Evolutionary conservation across 2,113 vertebrate genomes (phyloP).

Genomic region (Aix galericulata): DNA sequence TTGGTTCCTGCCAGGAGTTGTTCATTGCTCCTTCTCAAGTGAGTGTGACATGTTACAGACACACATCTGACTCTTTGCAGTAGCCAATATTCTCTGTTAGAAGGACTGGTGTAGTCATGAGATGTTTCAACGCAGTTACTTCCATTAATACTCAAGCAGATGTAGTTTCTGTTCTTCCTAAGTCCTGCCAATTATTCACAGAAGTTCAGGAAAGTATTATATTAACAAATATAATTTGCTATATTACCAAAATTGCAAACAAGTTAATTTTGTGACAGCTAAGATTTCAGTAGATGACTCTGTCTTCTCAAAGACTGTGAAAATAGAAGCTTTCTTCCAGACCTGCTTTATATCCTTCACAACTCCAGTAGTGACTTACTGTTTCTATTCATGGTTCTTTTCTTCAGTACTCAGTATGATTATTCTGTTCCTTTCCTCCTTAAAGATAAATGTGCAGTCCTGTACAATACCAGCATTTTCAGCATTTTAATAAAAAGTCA

Average conservation of each 20-base stretch:
- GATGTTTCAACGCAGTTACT: background rate
- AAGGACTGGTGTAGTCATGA: background rate
- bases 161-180: background rate
- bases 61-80: fast-evolving
- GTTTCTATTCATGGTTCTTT: background rate
- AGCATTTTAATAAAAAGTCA: background rate
- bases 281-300: background rate
- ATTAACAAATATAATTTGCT: background rate
- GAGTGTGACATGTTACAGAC: background rate
- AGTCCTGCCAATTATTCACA: background rate
- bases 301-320: background rate
- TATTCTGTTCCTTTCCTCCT: background rate
- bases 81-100: background rate
- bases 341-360: background rate
- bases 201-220: background rate
- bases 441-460: background rate
- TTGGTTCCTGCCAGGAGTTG: too few relatives aligned
- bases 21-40: background rate
- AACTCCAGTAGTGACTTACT: background rate
- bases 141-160: background rate
- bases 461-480: background rate
- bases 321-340: background rate
- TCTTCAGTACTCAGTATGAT: background rate
- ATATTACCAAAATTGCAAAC: background rate
- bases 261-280: background rate